Base-by-base conservation (phyloP, 92 coral and sea anemone species). In the Epizoanthus rinbou region DNA sequence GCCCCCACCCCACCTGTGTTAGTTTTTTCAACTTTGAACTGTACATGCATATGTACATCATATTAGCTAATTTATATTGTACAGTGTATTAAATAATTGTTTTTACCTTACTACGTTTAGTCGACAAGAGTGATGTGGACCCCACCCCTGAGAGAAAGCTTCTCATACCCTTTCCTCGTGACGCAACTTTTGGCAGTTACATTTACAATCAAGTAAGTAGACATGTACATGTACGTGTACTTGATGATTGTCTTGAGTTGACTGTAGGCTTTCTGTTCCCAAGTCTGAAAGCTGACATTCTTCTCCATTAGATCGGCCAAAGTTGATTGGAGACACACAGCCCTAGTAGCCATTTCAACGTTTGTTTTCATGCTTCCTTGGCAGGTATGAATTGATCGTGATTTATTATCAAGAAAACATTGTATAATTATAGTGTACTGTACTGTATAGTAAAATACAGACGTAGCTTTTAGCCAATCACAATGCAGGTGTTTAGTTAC, bases 111-210 rank as follows among this genome's bases (percentile, higher is more conserved):
- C 45, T 18, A 6, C 69, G 21, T 25, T 22, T 74, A 96, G 99
- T 70, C 98, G 65, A 96, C 99, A 21, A 84, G 99, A 72, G 99
- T 96, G 6, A 96, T 96, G 99, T 96, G 99, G 99, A 96, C 99
- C 6, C 99, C 99, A 9, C 99, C 99, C 6, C 80, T 96, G 73
- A 88, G 99, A 66, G 99, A 96, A 81, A 96, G 99, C 64, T 96
- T 96, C 81, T 96, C 99, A 54, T 96, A 90, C 83, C 99, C 99
- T 8, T 91, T 93, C 63, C 98, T 96, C 45, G 92, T 96, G 8
- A 81, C 89, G 14, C 99, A 96, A 85, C 89, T 96, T 68, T 88
- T 96, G 57, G 95, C 95, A 21, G 89, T 96, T 33, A 96, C 99
- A 28, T 84, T 89, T 73, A 93, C 97, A 64, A 74, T 96, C 62